Conservation (phyloP, 2,888 invertebrate species). For the Melipona beecheii region DNA sequence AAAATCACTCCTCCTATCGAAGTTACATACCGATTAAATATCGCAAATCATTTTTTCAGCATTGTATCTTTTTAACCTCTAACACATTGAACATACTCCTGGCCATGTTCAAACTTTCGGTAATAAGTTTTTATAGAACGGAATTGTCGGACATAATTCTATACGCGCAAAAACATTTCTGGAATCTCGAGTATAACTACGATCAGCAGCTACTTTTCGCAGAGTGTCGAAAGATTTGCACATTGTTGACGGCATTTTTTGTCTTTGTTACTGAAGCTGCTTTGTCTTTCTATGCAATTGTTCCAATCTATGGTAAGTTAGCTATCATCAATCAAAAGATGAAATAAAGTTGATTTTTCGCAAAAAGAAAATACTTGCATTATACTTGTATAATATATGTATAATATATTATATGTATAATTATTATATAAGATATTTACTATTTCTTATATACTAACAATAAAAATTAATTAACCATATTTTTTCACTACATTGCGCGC, state of each 20-base stretch:
- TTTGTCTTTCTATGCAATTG: conserved; percentile 2
- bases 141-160: conserved; percentile 37
- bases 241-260: background rate
- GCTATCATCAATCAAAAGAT: background rate
- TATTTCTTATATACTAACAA: too few relatives aligned
- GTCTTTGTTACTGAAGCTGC: conserved; percentile 10
- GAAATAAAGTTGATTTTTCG: background rate
- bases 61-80: conserved; percentile 53
- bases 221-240: conserved; percentile 13
- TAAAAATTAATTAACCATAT: too few relatives aligned
- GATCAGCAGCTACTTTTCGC: conserved; percentile 15
- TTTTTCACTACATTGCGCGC: too few relatives aligned
- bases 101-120: conserved; percentile 56
- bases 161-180: conserved; percentile 46
- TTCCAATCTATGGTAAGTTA: conserved; percentile 34
- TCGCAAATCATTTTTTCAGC: conserved; percentile 51
- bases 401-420: too few relatives aligned
- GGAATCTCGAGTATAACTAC: conserved; percentile 36
- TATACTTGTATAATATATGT: too few relatives aligned
- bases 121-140: conserved; percentile 49
- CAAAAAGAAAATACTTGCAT: too few relatives aligned
- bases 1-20: background rate
- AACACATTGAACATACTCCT: conserved; percentile 54
- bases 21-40: background rate
- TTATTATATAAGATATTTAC: too few relatives aligned